Base-by-base conservation (phyloP, 2,797 vertebrate genomes). In the Brachymystax lenok region DNA sequence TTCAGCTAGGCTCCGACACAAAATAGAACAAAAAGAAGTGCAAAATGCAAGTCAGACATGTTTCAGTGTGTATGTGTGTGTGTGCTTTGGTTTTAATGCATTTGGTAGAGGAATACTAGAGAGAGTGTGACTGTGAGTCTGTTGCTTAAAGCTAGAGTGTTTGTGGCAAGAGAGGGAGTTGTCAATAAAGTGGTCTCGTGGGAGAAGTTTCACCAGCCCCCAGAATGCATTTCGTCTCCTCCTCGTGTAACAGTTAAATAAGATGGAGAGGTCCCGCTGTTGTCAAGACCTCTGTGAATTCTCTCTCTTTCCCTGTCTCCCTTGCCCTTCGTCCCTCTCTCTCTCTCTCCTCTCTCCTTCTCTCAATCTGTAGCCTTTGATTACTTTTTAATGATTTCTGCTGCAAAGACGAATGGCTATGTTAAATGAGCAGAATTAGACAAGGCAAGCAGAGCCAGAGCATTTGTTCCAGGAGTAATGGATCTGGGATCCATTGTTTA, bases 311-410 rank as follows among this genome's bases (percentile, higher is more conserved):
- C 64, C 70, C 63, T 78, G 78, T 83, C 21, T 28, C 88, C 88
- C 81, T 82, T 74, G 69, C 63, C 77, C 76, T 82, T 73, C 56
- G 80, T 24, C 24, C 1, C 24, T 80, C 85, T 79, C 74, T 3
- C 75, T 64, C 74, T 13, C 68, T 77, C 83, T 73, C 76, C 21
- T 69, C 12, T 80, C 79, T 75, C 76, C 83, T 85, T 69, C 50
- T 89, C 92, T 91, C 89, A 90, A 85, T 92, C 92, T 91, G 87
- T 85, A 8, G 59, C 85, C 88, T 90, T 92, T 94, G 94, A 95
- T 95, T 94, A 92, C 93, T 93, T 95, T 94, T 94, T 95, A 95
- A 95, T 94, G 94, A 94, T 95, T 94, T 93, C 91, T 92, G 89
- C 90, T 87, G 91, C 89, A 88, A 91, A 95, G 94, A 95, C 92